Conservation (phyloP, 2,113 vertebrate species). For the Oxyruncus cristatus region DNA sequence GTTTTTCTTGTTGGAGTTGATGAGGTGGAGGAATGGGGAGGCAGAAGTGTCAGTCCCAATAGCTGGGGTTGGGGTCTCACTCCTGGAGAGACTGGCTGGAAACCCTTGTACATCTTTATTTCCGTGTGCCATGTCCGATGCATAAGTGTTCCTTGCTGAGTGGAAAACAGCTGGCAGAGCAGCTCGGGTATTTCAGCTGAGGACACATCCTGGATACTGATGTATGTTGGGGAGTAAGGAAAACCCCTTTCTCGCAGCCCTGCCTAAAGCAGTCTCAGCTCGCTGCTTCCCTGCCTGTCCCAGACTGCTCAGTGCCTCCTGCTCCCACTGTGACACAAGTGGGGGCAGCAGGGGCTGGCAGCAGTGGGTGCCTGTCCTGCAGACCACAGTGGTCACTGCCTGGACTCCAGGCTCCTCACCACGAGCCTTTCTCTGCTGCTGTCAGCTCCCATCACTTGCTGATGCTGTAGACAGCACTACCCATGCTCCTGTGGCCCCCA, state of each 20-base stretch:
- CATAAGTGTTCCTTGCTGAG: background rate
- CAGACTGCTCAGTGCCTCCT: background rate
- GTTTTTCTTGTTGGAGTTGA: background rate
- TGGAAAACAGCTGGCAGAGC: background rate
- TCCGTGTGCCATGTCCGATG: background rate
- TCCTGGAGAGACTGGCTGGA: background rate
- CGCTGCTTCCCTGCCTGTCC: rapidly evolving
- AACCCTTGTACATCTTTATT: background rate
- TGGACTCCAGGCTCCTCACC: background rate
- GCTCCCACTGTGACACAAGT: background rate
- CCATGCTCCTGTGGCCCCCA: rapidly evolving
- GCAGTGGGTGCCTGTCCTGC: background rate
- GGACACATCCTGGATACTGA: background rate
- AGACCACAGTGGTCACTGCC: background rate
- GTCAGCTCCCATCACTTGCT: rapidly evolving
- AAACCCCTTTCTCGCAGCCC: background rate
- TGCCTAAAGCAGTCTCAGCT: background rate
- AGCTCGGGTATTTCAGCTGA: rapidly evolving
- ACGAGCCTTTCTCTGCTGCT: background rate
- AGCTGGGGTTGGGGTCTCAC: background rate
- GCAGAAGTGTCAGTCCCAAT: no score
- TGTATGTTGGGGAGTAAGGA: background rate
- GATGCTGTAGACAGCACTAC: background rate
- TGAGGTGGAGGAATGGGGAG: background rate
- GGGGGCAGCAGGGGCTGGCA: background rate